Conservation (phyloP, 2,797 vertebrate genomes). For the Cryptoprocta ferox region DNA sequence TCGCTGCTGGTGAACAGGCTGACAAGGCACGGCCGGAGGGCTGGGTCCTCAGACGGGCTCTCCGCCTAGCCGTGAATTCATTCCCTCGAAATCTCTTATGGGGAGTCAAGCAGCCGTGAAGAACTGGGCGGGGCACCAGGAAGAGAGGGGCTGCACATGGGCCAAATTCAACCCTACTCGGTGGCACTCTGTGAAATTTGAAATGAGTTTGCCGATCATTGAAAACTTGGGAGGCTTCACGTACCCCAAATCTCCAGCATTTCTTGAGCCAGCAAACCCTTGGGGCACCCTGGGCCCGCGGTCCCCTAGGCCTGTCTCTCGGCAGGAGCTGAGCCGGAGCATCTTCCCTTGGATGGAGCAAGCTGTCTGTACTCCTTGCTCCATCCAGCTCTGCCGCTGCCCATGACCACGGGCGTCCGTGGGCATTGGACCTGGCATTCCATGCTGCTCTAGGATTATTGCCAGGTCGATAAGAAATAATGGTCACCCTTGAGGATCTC, state of each 20-base stretch:
- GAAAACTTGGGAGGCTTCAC: background rate
- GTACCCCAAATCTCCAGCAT: too few relatives aligned
- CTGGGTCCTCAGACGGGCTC: background rate
- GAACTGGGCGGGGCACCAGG: background rate
- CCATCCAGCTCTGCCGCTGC: too few relatives aligned
- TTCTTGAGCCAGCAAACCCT: background rate
- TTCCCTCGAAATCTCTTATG: background rate
- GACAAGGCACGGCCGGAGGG: background rate
- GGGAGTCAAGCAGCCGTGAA: background rate
- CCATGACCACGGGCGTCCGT: background rate
- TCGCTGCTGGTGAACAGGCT: background rate
- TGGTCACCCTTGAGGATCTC: background rate
- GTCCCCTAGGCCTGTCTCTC: background rate
- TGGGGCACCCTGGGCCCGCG: background rate
- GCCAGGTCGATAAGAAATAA: background rate
- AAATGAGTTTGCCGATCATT: accelerated
- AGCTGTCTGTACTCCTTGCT: background rate
- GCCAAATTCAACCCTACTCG: background rate
- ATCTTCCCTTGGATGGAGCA: background rate
- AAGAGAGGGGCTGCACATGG: accelerated
- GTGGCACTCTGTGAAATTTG: background rate
- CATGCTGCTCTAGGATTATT: background rate
- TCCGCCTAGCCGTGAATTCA: background rate
- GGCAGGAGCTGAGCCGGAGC: background rate
- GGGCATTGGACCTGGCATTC: background rate